A percentile compares a stretch with the other conserved stretches of the same genome.
phyloP scores from a whole-genome alignment of 2,797 vertebrate species.

The Lagodon rhomboides region DNA sequence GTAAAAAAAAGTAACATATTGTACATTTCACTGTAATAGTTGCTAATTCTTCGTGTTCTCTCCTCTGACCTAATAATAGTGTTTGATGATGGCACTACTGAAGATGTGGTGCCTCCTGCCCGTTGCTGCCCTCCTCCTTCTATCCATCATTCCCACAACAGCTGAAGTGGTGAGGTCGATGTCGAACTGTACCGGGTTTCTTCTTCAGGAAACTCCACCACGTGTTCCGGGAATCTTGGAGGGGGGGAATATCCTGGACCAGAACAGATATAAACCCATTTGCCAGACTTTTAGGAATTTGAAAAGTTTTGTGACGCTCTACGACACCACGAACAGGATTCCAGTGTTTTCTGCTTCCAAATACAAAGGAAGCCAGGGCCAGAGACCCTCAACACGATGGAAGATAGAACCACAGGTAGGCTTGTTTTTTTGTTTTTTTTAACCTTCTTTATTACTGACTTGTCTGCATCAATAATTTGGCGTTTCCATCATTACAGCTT shows the following conservation, averaged over 20 bases:
- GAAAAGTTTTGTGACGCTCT: constrained; percentile 64
- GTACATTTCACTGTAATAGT: neutral
- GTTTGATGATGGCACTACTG: neutral
- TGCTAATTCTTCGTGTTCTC: neutral
- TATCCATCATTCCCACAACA: constrained; percentile 6
- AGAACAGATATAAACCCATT: constrained; percentile 57
- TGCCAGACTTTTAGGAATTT: constrained; percentile 33
- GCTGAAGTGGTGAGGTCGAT: constrained; percentile 12
- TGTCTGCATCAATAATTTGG: neutral
- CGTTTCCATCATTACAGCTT: constrained; percentile 31
- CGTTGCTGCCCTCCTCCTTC: constrained; percentile 32
- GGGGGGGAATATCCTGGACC: constrained; percentile 29
- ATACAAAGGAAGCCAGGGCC: accelerated
- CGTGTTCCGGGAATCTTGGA: constrained; percentile 29
- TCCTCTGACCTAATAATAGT: neutral
- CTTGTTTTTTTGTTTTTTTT: neutral
- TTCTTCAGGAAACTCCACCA: constrained; percentile 21
- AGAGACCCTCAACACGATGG: accelerated
- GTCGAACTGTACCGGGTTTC: constrained; percentile 27
- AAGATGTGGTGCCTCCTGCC: constrained; percentile 4
- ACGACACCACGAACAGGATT: constrained; percentile 62
- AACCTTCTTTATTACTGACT: neutral
- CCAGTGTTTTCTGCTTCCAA: constrained; percentile 73
- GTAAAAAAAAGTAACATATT: too few relatives aligned
- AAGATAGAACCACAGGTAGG: constrained; percentile 61